Percentiles rank a stretch among this genome's conserved stretches.
Conservation (phyloP, 2,888 invertebrate species). For the Lasioglossum vierecki region DNA sequence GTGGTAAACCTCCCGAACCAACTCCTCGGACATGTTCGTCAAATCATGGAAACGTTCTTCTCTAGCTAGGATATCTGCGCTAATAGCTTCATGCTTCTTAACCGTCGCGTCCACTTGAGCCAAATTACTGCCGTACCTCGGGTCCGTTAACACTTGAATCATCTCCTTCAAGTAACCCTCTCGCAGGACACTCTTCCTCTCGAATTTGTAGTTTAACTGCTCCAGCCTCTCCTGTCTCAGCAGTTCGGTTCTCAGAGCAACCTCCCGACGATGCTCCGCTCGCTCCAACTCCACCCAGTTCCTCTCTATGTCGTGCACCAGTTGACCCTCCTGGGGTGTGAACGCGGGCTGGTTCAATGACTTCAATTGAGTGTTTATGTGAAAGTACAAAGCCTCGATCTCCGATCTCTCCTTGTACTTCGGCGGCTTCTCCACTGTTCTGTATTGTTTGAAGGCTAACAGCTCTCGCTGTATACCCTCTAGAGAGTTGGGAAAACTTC, state of each 20-base stretch:
- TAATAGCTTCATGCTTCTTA: constrained; percentile 99
- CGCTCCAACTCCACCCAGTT: constrained; percentile 97
- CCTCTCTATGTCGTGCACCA: constrained; percentile 97
- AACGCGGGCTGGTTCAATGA: constrained; percentile 96
- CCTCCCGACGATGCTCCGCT: constrained; percentile 97
- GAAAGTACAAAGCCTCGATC: constrained; percentile 97
- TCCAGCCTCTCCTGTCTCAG: constrained; percentile 96
- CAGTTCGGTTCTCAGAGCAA: constrained; percentile 95
- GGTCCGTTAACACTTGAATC: constrained; percentile 97
- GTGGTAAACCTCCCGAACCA: constrained; percentile 96
- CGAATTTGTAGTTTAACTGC: constrained; percentile 97
- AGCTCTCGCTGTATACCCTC: constrained; percentile 97
- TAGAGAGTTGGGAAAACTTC: constrained; percentile 96
- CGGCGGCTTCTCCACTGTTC: constrained; percentile 98
- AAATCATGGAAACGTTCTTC: constrained; percentile 97
- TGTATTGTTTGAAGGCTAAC: constrained; percentile 96
- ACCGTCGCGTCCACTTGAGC: constrained; percentile 98
- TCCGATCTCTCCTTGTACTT: constrained; percentile 99
- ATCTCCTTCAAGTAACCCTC: constrained; percentile 99
- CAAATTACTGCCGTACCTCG: constrained; percentile 94
- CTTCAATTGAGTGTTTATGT: constrained; percentile 97
- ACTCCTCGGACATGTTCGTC: constrained; percentile 96
- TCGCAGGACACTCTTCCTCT: constrained; percentile 96
- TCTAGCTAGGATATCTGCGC: constrained; percentile 96
- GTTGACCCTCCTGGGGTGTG: constrained; percentile 93